Evolutionary conservation across 2,888 invertebrate species (phyloP), one percentile per base, ranked within the genome.

Genomic region (Gandaritis pyraliata): DNA sequence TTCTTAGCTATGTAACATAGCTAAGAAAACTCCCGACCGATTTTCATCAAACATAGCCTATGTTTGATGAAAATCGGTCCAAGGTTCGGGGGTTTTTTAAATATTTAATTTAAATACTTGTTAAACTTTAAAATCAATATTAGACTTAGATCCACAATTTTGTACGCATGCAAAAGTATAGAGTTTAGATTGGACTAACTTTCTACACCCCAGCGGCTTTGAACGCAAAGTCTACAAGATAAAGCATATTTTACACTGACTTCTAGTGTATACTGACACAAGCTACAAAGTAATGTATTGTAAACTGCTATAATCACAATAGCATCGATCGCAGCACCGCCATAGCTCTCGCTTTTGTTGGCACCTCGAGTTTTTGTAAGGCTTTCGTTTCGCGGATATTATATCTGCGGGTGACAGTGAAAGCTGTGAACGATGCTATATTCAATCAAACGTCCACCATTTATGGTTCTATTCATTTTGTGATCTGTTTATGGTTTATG

Each of bases 401-500:
- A 72, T 73, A 70, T 71, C 73, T 80, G 77, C 67, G 76, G n/a
- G 81, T 75, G 72, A 71, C 68, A 76, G 83, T 73, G 81, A 84
- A 84, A 84, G 81, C 73, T 63, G 61, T 54, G 65, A 69, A 70
- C 67, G 69, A 71, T 65, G 55, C 59, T 56, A 70, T 66, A 71
- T 72, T 74, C 71, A 74, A 77, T 76, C 66, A 52, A 71, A 70
- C 70, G 62, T 61, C 59, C 30, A 50, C 51, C 38, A 58, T 58
- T 58, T 56, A 45, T 39, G 58, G 47, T 52, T 55, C 33, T 61
- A 10, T 53, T 38, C 60, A 36, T 11, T 56, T 36, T 30, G 23
- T 43, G 47, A 33, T 54, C 13, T 48, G 23, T 41, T 13, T 30
- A 10, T 50, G 5, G 33, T 33, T 18, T 23, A 23, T 23, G 23